phyloP scores from a whole-genome alignment of 2,113 vertebrate species.

The Sinosuthora webbiana region DNA sequence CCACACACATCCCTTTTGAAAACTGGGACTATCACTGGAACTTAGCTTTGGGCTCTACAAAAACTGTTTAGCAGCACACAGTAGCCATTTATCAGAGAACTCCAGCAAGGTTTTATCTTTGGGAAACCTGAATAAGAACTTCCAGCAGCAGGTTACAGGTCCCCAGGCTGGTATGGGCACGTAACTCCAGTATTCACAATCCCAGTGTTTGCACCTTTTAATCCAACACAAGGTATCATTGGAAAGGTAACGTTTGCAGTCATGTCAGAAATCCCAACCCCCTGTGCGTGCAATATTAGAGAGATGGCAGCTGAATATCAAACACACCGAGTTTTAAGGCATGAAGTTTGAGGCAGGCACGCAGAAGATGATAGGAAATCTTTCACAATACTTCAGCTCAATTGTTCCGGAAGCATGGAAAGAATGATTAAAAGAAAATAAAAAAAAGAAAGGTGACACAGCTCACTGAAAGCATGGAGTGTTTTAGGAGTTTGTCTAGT shows the following conservation, averaged over 20 bases:
- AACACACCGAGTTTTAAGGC: neutral
- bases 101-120: neutral
- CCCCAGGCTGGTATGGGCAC: neutral
- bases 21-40: neutral
- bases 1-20: neutral
- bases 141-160: neutral
- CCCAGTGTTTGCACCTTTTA: neutral
- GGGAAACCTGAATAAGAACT: neutral
- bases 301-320: neutral
- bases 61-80: neutral
- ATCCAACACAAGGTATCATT: neutral
- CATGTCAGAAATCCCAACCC: neutral
- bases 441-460: neutral
- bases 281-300: neutral
- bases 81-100: neutral
- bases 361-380: neutral
- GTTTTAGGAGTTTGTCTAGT: conserved; percentile 40
- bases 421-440: conserved; percentile 36
- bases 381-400: neutral
- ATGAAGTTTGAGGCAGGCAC: neutral
- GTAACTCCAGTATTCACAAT: neutral
- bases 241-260: neutral
- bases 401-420: neutral
- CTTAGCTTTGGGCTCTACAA: neutral
- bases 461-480: conserved; percentile 23